Evolutionary conservation across 2,888 invertebrate species (phyloP), one percentile per base, ranked within the genome.

Genomic region (Acleris emargana): DNA sequence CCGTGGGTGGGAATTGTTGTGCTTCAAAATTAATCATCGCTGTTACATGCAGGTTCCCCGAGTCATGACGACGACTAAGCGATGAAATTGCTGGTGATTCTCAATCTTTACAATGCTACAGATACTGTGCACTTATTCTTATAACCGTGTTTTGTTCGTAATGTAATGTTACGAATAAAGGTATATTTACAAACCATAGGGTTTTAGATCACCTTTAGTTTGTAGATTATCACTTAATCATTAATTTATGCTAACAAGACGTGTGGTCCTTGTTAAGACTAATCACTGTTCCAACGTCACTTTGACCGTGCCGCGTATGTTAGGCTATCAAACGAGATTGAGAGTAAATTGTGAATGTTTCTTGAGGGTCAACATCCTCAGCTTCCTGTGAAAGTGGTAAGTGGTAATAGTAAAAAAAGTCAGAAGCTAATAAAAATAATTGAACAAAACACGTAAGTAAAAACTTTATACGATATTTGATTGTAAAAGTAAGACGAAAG

Each of bases 1-100:
- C 25, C 42, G 58, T 59, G 58, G 64, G 64, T 64, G 64, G 64
- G 53, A 28, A 64, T 64, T 64, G 64, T 64, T 54, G 22, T 42
- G 25, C 38, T 28, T 28, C 5, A 38, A 53, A 54, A 59, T 13
- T 50, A 54, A 59, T 64, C 28, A 47, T 22, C 38, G 25, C 58
- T 53, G 47, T 28, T 42, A 42, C 38, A 54, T 54, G 16, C n/a
- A 18, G 38, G 54, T 54, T 42, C 20, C 20, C 20, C n/a, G 17
- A 45, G 45, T 45, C 45, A 45, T 45, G 45, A 1, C 45, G 45
- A 45, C 17, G 45, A 45, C 16, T 45, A 13, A 38, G 38, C 38
- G 38, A 13, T 13, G 13, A 38, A 38, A 38, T 6, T 38, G 4
- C 38, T 38, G 38, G 38, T 4, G 32, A 9, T 32, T 32, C 5